Evolutionary conservation across 1,140 invertebrate species (phyloP), one percentile per base, ranked within the genome.

Genomic region (Atta cephalotes): DNA sequence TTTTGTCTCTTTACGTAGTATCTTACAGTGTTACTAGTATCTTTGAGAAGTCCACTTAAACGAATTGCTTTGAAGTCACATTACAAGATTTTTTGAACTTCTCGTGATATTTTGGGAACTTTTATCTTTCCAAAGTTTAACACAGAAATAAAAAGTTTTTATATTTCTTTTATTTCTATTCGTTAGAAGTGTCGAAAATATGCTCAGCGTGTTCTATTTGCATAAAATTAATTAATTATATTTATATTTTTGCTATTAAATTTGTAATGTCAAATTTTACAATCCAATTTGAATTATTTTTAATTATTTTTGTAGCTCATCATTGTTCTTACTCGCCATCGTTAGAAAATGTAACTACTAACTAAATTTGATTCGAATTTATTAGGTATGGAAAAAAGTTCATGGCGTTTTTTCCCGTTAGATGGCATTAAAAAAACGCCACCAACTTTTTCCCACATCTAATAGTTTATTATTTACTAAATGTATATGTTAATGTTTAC

Each of bases 171-270:
- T 25, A 77, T 39, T 39, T 28, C 3, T 16, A 4, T 7, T 18
- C 9, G 21, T 21, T 77, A 51, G 56, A 9, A 62, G 25, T 45
- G n/a, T 77, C 6, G 35, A 39, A 25, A 6, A 60, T 58, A 58
- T 58, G 28, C 25, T 45, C 12, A n/a, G 0, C 25, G n/a, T 39
- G 3, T 21, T 0, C 7, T 10, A 1, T n/a, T 39, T 39, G 7
- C 21, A 21, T n/a, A 21, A 77, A 51, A 77, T 77, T 45, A 77
- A 77, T 77, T 45, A 62, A 62, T 9, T 62, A 77, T 39, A 77
- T 39, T 60, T 39, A 39, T 39, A 60, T 12, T 16, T 58, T 6
- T 76, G 4, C 9, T 45, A 9, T 45, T 39, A 39, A 39, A 39
- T 39, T 45, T 7, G 7, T 45, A 45, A 45, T 45, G 9, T 45